These are phyloP conservation scores for Ophion ellenae DNA, from an alignment of 2,888 invertebrate species.

Conservation along the genomic window DNA sequence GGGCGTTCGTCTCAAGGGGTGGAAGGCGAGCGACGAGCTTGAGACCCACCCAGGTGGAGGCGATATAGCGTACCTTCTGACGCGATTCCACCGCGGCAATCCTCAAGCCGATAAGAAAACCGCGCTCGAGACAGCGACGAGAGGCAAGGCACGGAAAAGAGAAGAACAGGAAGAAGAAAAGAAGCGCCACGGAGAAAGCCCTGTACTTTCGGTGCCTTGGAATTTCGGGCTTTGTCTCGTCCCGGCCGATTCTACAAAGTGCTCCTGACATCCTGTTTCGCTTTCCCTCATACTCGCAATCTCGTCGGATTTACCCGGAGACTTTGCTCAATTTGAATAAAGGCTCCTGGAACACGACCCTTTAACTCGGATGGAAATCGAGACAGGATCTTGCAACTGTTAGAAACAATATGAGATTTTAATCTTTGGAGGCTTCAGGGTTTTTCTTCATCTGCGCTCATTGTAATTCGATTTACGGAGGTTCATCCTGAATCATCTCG, in stretches of 20 bases:
- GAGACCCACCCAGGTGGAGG: constrained; percentile 50
- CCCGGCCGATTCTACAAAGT: constrained; percentile 12
- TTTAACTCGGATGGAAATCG: background rate
- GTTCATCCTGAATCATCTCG: background rate
- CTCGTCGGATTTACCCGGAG: background rate
- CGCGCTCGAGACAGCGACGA: constrained; percentile 51
- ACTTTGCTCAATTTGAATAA: constrained; percentile 1
- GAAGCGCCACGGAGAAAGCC: constrained; percentile 22
- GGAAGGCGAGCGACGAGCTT: constrained; percentile 50
- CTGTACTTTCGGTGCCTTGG: constrained; percentile 22
- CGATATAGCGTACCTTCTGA: constrained; percentile 44
- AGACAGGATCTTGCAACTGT: background rate
- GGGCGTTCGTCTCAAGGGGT: constrained; percentile 51
- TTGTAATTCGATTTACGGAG: background rate
- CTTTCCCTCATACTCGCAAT: constrained; percentile 9
- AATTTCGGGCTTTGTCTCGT: constrained; percentile 33
- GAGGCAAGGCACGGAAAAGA: constrained; percentile 35
- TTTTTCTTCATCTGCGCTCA: background rate
- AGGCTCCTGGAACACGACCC: background rate
- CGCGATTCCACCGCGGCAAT: constrained; percentile 55
- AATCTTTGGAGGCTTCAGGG: background rate
- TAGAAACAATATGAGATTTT: background rate
- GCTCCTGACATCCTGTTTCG: constrained; percentile 5
- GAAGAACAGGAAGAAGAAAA: constrained; percentile 48
- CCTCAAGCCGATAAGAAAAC: constrained; percentile 66